These are phyloP conservation scores for Cheilosia grossa DNA, from an alignment of 2,888 invertebrate species.

Conservation along the genomic window DNA sequence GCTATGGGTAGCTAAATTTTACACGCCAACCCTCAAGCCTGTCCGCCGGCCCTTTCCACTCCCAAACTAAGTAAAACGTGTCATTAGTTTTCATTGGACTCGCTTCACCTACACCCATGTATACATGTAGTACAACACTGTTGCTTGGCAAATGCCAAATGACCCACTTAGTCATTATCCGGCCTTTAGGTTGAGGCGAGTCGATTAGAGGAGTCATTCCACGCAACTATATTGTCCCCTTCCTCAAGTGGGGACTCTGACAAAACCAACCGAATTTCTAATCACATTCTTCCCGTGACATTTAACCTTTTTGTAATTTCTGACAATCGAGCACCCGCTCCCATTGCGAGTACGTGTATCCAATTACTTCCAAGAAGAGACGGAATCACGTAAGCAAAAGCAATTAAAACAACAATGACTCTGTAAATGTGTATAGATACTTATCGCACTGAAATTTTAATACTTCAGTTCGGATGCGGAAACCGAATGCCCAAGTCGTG, in stretches of 20 bases:
- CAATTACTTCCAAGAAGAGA: conserved; percentile 54
- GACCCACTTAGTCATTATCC: conserved; percentile 23
- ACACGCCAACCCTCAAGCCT: no score
- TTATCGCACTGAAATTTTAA: conserved; percentile 63
- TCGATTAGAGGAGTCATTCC: conserved; percentile 12
- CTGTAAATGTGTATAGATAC: conserved; percentile 43
- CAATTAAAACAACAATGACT: conserved; percentile 68
- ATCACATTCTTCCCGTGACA: conserved; percentile 64
- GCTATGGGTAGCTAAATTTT: no score
- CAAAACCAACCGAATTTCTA: conserved; percentile 40
- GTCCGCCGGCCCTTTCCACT: conserved; percentile 4
- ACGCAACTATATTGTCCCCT: conserved; percentile 21
- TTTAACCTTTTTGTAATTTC: conserved; percentile 52
- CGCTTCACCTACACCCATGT: conserved; percentile 5
- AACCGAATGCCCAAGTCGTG: neutral
- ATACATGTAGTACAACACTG: conserved; percentile 16
- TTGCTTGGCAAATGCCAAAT: conserved; percentile 28
- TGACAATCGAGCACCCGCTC: conserved; percentile 30
- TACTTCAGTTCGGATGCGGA: conserved; percentile 59
- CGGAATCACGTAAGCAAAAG: conserved; percentile 68
- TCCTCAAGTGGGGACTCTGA: neutral
- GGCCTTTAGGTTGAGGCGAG: neutral
- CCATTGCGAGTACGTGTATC: conserved; percentile 53
- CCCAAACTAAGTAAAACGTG: conserved; percentile 11
- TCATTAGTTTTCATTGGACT: conserved; percentile 33